Base-by-base conservation (phyloP, 1,140 invertebrate genomes). In the Danaus melanippus region DNA sequence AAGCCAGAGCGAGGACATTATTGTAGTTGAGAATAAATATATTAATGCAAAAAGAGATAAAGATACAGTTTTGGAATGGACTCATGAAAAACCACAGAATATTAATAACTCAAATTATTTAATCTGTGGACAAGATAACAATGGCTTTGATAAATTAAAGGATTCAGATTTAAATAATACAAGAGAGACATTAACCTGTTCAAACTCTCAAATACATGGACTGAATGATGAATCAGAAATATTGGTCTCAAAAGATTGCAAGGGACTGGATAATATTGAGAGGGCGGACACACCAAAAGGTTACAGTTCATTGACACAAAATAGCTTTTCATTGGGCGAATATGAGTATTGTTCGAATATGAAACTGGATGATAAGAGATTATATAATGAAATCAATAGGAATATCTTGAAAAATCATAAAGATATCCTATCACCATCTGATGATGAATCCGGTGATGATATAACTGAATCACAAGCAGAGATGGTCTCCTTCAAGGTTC, bases 401-500 rank as follows among this genome's bases (percentile, higher is more conserved):
- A 52, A 10, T 10, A 12, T 43, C 11, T 43, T 43, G 12, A 10
- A 52, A 15, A 45, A 9, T 46, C 45, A 12, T 12, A 42, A 53
- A 42, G 15, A 32, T 32, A n/a, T n/a, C n/a, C 7, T 46, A 45
- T 44, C 57, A 47, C 44, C 50, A 48, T 42, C 53, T 6, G 53
- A 42, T 21, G 58, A 60, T 15, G 41, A 42, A 21, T 42, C 15
- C 9, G 52, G 12, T 10, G 42, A 17, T n/a, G 44, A 40, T 17
- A 12, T 53, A 42, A 48, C 58, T 21, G 47, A 67, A 57, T 58
- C 58, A 32, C 63, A 61, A 56, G 32, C 39, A 9, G 66, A 76
- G 57, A 47, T 63, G 42, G 56, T 76, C 1, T 59, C 74, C 8
- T 74, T 72, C 50, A 76, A 76, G 62, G 62, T 72, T 50, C 46